Conservation (phyloP, 1,140 invertebrate genomes). For the Macrocentrus cingulum region DNA sequence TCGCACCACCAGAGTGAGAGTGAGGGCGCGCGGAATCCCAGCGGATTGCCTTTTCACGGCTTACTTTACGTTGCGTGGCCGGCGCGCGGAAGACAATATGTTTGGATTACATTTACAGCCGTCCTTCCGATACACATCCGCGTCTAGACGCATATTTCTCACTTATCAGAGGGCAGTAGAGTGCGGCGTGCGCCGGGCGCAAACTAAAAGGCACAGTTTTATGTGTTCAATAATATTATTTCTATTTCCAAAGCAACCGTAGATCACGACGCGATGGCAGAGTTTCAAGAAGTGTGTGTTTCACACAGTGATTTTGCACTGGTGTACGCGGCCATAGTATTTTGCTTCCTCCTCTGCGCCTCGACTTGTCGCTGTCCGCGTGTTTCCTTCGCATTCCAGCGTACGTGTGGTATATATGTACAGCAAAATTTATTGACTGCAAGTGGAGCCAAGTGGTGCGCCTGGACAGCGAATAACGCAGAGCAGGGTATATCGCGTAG, state of each 20-base stretch:
- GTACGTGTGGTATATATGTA: slow-evolving; percentile 1
- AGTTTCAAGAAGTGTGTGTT: slow-evolving; percentile 18
- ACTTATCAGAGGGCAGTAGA: slow-evolving; percentile 8
- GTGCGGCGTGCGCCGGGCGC: too few species aligned
- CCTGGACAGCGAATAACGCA: slow-evolving; percentile 9
- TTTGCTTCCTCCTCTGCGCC: background rate
- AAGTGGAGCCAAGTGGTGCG: slow-evolving; percentile 24
- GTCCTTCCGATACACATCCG: slow-evolving; percentile 25
- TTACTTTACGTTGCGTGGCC: too few species aligned
- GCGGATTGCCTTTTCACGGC: background rate
- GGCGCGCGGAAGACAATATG: slow-evolving; percentile 30
- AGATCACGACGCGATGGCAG: slow-evolving; percentile 17
- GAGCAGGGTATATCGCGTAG: background rate
- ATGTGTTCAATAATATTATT: too few species aligned
- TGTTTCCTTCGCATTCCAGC: slow-evolving; percentile 19
- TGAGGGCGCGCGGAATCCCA: too few species aligned
- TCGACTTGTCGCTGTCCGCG: slow-evolving; percentile 18
- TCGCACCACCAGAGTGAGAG: too few species aligned
- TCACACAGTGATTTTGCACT: slow-evolving; percentile 1
- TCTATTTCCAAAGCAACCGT: background rate
- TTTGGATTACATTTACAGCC: slow-evolving; percentile 30
- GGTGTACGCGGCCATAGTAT: background rate
- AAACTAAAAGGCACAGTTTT: too few species aligned
- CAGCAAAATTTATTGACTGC: slow-evolving; percentile 24
- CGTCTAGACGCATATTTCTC: slow-evolving; percentile 35